Conservation (phyloP, 2,113 vertebrate species). For the Nesoenas mayeri region DNA sequence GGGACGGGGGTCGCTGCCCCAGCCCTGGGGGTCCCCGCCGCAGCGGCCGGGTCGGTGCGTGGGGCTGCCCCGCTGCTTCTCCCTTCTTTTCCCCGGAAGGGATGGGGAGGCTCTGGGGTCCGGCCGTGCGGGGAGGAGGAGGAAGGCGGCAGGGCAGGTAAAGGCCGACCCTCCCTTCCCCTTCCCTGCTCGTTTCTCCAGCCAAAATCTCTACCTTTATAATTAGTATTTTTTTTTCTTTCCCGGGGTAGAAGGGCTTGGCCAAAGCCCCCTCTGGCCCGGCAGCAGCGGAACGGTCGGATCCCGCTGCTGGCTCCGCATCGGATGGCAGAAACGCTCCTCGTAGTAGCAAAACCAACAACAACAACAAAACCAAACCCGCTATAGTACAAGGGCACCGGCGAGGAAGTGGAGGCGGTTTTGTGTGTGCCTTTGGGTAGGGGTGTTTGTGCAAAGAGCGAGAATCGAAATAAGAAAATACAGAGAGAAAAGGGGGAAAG, state of each 20-base stretch:
- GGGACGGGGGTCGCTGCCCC: too few species aligned
- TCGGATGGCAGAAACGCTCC: neutral
- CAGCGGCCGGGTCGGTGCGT: too few species aligned
- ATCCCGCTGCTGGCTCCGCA: neutral
- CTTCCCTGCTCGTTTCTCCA: neutral
- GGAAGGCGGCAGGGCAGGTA: neutral
- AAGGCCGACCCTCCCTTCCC: neutral
- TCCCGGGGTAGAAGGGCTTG: too few species aligned
- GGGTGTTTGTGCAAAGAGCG: neutral
- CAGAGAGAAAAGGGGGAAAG: too few species aligned
- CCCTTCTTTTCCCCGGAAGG: neutral
- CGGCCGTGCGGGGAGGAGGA: neutral
- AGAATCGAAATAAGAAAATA: neutral
- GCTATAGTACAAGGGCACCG: neutral
- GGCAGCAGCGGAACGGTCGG: neutral
- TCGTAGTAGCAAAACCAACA: accelerated
- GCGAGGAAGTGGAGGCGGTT: neutral
- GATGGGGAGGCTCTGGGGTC: neutral
- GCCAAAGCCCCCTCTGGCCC: neutral
- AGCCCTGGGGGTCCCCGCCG: too few species aligned
- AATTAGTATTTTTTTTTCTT: too few species aligned
- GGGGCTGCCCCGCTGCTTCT: neutral
- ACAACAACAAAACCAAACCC: too few species aligned
- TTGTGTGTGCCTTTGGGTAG: neutral
- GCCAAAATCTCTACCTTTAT: neutral